A percentile compares a stretch with the other conserved stretches of the same genome.
phyloP scores from a whole-genome alignment of 1,140 invertebrate genomes.

The Ostrea denselamellosa region DNA sequence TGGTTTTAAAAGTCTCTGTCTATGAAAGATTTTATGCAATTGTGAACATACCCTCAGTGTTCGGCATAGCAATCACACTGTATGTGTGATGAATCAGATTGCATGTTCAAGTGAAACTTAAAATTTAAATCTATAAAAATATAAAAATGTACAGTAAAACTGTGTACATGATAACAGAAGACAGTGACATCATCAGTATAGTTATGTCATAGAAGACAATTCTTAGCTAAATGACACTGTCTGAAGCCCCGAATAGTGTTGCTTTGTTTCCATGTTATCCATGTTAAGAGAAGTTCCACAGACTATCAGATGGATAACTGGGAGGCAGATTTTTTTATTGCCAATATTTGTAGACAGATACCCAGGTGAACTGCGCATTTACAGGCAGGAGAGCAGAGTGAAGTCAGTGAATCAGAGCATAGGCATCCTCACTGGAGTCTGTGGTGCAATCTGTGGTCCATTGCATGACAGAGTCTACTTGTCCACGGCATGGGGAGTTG shows the following conservation, averaged over 20 bases:
- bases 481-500: neutral
- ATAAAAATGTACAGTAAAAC: too few species aligned
- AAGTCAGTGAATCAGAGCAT: neutral
- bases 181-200: neutral
- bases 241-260: neutral
- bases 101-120: too few species aligned
- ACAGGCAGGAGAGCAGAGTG: neutral
- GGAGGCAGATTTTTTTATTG: neutral
- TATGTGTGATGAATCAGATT: too few species aligned
- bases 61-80: too few species aligned
- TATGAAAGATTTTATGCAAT: too few species aligned
- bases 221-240: neutral
- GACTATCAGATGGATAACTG: neutral
- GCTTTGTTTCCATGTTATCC: slow-evolving; percentile 34
- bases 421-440: neutral
- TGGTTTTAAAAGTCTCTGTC: too few species aligned
- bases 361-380: neutral
- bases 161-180: neutral
- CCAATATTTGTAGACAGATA: neutral
- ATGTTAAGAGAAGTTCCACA: neutral
- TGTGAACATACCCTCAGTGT: too few species aligned
- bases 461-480: neutral
- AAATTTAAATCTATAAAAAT: too few species aligned
- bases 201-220: neutral
- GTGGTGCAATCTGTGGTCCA: neutral